Evolutionary conservation across 2,113 vertebrate genomes (phyloP).

Genomic region (Paraplagusia blochii): DNA sequence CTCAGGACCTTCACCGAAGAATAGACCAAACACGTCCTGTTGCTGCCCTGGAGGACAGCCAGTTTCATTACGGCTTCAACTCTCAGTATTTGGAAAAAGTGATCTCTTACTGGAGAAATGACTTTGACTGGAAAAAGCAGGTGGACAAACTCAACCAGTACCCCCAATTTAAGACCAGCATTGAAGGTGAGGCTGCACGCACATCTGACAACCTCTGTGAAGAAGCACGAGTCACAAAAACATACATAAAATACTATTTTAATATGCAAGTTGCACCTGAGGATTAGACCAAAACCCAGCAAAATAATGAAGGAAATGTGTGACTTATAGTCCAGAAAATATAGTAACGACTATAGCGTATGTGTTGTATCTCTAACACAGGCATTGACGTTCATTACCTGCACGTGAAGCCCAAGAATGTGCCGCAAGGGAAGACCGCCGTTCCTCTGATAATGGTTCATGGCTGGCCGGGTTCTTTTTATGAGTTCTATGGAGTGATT

Average conservation of each 20-base stretch:
- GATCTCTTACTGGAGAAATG: constrained; percentile 84
- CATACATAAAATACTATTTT: too few species aligned
- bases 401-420: constrained; percentile 77
- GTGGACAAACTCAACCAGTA: constrained; percentile 83
- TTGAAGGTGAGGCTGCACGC: constrained; percentile 77
- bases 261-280: too few species aligned
- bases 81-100: constrained; percentile 80
- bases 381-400: constrained; percentile 85
- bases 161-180: constrained; percentile 85
- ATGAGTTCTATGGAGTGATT: constrained; percentile 85
- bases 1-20: constrained; percentile 80
- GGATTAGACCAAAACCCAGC: too few species aligned
- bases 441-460: constrained; percentile 85
- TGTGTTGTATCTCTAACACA: constrained; percentile 52
- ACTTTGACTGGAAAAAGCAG: constrained; percentile 85
- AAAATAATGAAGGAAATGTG: too few species aligned
- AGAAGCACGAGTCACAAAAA: neutral
- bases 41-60: constrained; percentile 75
- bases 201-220: neutral
- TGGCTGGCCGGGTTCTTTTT: constrained; percentile 89
- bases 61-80: constrained; percentile 87
- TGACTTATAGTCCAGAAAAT: too few species aligned
- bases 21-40: constrained; percentile 79
- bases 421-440: constrained; percentile 64
- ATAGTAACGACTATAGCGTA: rapidly evolving